A percentile compares a stretch with the other conserved stretches of the same genome.
Conservation (phyloP, 2,888 invertebrate species). For the Diadegma fenestrale region DNA sequence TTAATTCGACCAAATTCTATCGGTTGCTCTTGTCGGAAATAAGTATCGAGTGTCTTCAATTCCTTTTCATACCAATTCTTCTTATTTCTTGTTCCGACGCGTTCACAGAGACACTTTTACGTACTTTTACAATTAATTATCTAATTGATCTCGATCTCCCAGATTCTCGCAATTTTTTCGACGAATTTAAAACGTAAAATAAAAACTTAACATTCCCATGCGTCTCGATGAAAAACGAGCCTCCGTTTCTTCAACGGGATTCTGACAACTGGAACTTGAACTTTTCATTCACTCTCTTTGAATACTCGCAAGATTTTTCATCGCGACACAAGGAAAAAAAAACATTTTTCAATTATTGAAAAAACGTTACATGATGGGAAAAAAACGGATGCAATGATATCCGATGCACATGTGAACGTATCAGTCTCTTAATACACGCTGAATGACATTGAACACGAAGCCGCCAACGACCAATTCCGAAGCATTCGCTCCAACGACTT, state of each 20-base stretch:
- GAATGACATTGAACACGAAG: slow-evolving; percentile 77
- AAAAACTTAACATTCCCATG: slow-evolving; percentile 23
- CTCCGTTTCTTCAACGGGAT: neutral
- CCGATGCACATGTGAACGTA: slow-evolving; percentile 70
- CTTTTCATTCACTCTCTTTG: slow-evolving; percentile 9
- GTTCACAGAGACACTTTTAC: slow-evolving; percentile 21
- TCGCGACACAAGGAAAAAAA: slow-evolving; percentile 20
- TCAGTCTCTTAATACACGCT: slow-evolving; percentile 80
- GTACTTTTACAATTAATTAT: slow-evolving; percentile 35
- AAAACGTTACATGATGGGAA: slow-evolving; percentile 20
- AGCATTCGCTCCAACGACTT: slow-evolving; percentile 3
- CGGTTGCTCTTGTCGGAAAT: neutral
- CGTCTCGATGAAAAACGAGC: neutral
- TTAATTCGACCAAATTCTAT: slow-evolving; percentile 32
- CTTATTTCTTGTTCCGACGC: neutral
- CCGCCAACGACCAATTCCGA: slow-evolving; percentile 48
- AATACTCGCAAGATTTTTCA: slow-evolving; percentile 11
- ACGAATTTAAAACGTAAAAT: slow-evolving; percentile 12
- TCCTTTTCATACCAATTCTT: slow-evolving; percentile 17
- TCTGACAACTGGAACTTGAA: slow-evolving; percentile 11
- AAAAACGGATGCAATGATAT: slow-evolving; percentile 72
- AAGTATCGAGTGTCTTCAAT: neutral
- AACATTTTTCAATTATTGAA: slow-evolving; percentile 21
- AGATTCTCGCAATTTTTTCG: neutral
- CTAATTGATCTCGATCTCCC: slow-evolving; percentile 9